phyloP scores from a whole-genome alignment of 2,888 invertebrate species.

The Diadegma fenestrale region DNA sequence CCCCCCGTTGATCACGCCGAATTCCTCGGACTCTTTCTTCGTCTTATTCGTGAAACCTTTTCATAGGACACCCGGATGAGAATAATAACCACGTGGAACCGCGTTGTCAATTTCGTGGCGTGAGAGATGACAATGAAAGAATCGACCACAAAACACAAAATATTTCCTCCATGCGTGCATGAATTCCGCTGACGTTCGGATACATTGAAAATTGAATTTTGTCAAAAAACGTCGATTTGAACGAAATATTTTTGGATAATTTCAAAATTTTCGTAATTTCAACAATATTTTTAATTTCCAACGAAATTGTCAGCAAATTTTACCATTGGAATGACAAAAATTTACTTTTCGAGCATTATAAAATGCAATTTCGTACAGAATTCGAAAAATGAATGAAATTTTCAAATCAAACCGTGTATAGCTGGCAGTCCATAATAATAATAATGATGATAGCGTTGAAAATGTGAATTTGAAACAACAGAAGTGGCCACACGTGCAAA shows the following conservation, averaged over 20 bases:
- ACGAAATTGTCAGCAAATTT: too few species aligned
- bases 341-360: too few species aligned
- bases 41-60: slow-evolving; percentile 45
- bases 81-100: slow-evolving; percentile 46
- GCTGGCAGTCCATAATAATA: background rate
- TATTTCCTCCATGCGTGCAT: background rate
- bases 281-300: too few species aligned
- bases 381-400: background rate
- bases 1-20: slow-evolving; percentile 44
- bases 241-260: too few species aligned
- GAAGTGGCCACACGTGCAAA: slow-evolving; percentile 45
- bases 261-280: too few species aligned
- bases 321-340: too few species aligned
- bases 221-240: too few species aligned
- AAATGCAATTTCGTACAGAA: background rate
- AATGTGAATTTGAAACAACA: slow-evolving; percentile 25
- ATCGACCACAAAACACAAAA: slow-evolving; percentile 25
- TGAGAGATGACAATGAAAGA: slow-evolving; percentile 35
- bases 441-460: background rate
- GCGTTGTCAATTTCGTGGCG: slow-evolving; percentile 43
- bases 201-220: background rate
- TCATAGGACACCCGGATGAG: slow-evolving; percentile 2
- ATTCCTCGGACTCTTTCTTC: slow-evolving; percentile 25
- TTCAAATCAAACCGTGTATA: background rate
- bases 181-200: background rate